Conservation (phyloP, 1,140 invertebrate genomes). For the Bombus confusus region DNA sequence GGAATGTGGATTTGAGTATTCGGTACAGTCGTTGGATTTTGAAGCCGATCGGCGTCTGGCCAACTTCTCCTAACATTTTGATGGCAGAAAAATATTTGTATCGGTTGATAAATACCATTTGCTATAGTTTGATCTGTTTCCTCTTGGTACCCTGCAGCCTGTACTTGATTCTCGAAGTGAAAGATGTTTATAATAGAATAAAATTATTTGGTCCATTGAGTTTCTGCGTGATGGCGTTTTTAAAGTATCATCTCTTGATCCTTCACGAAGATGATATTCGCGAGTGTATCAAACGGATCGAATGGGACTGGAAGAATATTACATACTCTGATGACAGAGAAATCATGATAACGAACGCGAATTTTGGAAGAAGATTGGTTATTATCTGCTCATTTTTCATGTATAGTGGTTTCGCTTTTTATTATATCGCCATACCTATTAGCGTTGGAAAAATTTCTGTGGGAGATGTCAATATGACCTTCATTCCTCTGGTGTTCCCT, state of each 20-base stretch:
- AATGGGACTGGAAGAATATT: constrained; percentile 68
- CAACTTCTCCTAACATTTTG: neutral
- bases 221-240: constrained; percentile 68
- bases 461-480: constrained; percentile 13
- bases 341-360: constrained; percentile 47
- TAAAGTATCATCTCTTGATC: constrained; percentile 67
- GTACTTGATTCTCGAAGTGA: constrained; percentile 51
- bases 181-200: constrained; percentile 57
- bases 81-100: neutral
- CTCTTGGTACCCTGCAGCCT: neutral
- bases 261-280: constrained; percentile 55
- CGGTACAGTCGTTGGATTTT: constrained; percentile 31
- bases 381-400: constrained; percentile 34
- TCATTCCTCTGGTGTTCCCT: constrained; percentile 57
- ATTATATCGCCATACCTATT: constrained; percentile 28
- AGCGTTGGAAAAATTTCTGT: neutral
- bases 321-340: neutral
- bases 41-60: constrained; percentile 43
- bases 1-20: constrained; percentile 25
- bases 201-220: constrained; percentile 68
- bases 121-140: constrained; percentile 19
- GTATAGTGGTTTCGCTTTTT: constrained; percentile 39
- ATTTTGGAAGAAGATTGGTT: constrained; percentile 23
- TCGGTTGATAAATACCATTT: neutral
- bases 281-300: constrained; percentile 64